phyloP scores from a whole-genome alignment of 1,140 invertebrate genomes.

The Trachymyrmex septentrionalis region DNA sequence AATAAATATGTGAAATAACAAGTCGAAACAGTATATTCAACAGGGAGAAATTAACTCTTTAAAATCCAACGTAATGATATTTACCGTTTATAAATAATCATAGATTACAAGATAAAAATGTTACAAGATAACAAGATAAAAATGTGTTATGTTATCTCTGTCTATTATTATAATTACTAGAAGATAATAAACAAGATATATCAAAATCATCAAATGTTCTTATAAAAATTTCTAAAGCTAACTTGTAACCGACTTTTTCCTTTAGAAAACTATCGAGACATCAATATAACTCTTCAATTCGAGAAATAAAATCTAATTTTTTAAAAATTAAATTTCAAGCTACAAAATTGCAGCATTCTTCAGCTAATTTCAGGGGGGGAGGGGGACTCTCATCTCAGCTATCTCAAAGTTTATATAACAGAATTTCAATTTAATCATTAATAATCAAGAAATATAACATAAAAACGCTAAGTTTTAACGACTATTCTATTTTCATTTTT shows the following conservation, averaged over 20 bases:
- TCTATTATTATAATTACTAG: neutral
- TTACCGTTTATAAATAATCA: neutral
- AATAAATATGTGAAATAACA: neutral
- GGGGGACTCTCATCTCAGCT: too few species aligned
- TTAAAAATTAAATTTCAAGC: neutral
- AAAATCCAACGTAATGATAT: neutral
- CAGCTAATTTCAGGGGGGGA: too few species aligned
- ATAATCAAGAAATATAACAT: too few species aligned
- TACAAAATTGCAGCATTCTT: too few species aligned
- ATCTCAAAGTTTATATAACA: too few species aligned
- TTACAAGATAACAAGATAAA: neutral
- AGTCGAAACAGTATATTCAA: neutral
- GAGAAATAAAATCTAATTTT: neutral
- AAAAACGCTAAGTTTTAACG: neutral
- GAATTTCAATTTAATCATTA: too few species aligned
- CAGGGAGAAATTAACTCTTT: neutral
- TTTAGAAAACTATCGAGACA: neutral
- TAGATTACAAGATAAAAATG: neutral
- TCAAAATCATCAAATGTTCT: neutral
- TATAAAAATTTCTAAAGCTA: neutral
- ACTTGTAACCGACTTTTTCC: neutral
- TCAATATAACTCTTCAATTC: too few species aligned
- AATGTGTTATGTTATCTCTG: neutral
- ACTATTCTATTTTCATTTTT: neutral
- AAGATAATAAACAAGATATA: neutral